Conservation (phyloP, 2,888 invertebrate genomes). For the Lasioglossum oenotherae region DNA sequence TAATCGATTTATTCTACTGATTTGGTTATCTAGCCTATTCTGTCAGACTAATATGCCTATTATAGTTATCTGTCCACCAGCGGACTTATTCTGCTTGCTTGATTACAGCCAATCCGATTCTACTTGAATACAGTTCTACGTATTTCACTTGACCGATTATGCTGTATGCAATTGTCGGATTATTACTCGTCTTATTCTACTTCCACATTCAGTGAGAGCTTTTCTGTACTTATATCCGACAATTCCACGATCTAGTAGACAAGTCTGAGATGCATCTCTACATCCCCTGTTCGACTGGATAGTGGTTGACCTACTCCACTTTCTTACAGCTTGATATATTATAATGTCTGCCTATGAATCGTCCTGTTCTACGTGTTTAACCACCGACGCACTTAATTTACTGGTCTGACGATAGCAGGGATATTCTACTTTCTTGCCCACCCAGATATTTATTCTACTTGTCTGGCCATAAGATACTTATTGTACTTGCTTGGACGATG, state of each 20-base stretch:
- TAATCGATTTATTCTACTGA: not conserved
- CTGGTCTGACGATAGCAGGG: not conserved
- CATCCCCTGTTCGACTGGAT: constrained; percentile 17
- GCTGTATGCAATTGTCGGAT: not conserved
- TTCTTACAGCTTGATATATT: constrained; percentile 2
- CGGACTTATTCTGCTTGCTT: not conserved
- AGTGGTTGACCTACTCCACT: constrained; percentile 18
- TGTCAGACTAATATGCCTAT: not conserved
- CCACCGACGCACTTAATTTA: not conserved
- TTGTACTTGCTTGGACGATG: not conserved
- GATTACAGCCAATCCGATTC: not conserved
- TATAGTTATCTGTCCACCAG: not conserved
- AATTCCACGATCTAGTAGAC: not conserved
- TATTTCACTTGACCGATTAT: not conserved
- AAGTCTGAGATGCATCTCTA: not conserved
- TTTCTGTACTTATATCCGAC: not conserved
- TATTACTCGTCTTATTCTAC: not conserved
- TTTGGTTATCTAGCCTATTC: not conserved
- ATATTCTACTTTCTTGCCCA: not conserved
- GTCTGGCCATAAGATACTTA: not conserved
- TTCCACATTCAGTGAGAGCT: not conserved
- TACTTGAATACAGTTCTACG: not conserved
- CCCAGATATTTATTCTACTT: not conserved
- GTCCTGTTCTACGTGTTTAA: not conserved
- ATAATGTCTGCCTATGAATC: not conserved